A percentile compares a stretch with the other conserved stretches of the same genome.
These are phyloP conservation scores for Acrocyrtus sp. DNA, from an alignment of 2,888 invertebrate genomes.

Conservation along the genomic window DNA sequence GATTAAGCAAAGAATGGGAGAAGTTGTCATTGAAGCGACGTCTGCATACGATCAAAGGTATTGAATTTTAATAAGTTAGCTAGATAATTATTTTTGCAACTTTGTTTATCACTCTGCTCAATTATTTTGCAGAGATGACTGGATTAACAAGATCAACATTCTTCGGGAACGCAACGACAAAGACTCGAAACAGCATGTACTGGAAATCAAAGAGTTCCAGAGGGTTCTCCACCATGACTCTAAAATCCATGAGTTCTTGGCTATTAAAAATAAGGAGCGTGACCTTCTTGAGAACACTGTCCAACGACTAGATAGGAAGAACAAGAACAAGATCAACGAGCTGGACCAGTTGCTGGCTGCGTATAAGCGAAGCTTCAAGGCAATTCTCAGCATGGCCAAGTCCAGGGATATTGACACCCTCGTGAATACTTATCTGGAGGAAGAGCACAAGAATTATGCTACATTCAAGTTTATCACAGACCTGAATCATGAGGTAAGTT, in stretches of 20 bases:
- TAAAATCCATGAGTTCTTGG: conserved; percentile 49
- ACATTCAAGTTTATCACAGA: conserved; percentile 54
- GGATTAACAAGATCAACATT: conserved; percentile 47
- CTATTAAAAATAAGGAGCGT: conserved; percentile 50
- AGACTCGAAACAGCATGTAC: conserved; percentile 55
- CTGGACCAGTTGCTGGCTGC: conserved; percentile 43
- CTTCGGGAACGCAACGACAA: conserved; percentile 55
- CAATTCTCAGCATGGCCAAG: conserved; percentile 47
- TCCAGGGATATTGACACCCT: conserved; percentile 49
- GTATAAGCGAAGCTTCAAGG: conserved; percentile 50
- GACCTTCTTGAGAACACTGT: conserved; percentile 39
- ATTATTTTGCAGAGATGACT: conserved; percentile 53
- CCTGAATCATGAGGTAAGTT: conserved; percentile 51
- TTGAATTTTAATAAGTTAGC: neutral
- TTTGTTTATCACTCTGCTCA: neutral
- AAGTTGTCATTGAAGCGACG: conserved; percentile 55
- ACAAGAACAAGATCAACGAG: conserved; percentile 41
- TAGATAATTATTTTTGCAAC: neutral
- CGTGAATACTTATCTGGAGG: conserved; percentile 42
- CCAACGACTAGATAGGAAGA: conserved; percentile 48
- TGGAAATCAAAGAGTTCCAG: conserved; percentile 57
- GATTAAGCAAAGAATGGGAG: conserved; percentile 55
- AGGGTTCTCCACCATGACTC: conserved; percentile 55
- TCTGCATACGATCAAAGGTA: conserved; percentile 56
- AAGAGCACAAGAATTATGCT: conserved; percentile 54